These are phyloP conservation scores for Corapipo altera DNA, from an alignment of 2,113 vertebrate species.

Conservation along the genomic window DNA sequence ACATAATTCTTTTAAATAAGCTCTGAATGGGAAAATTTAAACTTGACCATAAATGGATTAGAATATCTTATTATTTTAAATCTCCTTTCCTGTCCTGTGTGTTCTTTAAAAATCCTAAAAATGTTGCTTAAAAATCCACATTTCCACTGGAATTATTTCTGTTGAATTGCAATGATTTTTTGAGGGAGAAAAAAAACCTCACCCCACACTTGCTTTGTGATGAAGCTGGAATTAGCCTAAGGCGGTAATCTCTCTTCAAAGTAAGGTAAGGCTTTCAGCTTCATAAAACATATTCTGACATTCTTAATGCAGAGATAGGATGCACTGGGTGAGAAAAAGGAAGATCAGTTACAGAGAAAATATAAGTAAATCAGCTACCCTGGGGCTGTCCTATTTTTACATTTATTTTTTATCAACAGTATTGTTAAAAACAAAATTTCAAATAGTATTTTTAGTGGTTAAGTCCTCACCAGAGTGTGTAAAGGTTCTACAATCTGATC, in stretches of 20 bases:
- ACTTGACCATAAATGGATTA: background rate
- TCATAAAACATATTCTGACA: background rate
- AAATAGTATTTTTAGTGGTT: background rate
- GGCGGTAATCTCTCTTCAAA: background rate
- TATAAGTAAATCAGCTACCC: background rate
- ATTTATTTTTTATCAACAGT: background rate
- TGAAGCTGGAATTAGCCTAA: background rate
- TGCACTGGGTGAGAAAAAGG: background rate
- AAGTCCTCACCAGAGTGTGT: background rate
- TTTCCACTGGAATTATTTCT: background rate
- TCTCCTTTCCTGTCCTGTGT: background rate
- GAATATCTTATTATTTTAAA: background rate
- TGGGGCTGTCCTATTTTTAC: background rate
- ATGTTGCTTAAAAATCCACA: background rate
- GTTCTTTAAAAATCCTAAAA: background rate
- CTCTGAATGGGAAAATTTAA: background rate
- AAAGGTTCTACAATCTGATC: background rate
- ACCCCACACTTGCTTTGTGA: background rate
- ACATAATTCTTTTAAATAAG: background rate
- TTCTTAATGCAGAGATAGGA: background rate
- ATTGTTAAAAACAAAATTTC: background rate
- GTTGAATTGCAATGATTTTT: background rate
- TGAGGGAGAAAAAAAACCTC: background rate
- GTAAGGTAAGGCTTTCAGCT: background rate
- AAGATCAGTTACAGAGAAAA: background rate